Evolutionary conservation across 2,888 invertebrate species (phyloP), one percentile per base, ranked within the genome.

Genomic region (Apodemia duryi): DNA sequence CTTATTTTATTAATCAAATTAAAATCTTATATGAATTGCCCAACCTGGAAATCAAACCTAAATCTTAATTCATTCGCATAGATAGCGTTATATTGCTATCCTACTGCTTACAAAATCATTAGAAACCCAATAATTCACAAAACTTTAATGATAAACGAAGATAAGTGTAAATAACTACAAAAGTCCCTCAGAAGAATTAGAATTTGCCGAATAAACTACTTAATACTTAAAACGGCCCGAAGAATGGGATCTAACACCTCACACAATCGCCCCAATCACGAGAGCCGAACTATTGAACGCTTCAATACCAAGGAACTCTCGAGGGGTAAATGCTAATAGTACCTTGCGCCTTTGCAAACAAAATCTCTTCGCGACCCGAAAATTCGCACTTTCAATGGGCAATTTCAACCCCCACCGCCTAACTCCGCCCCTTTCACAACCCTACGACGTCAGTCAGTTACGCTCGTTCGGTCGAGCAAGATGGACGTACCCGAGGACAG

Each of bases 361-460:
- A 88, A 90, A 89, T 89, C 90, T 88, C 88, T 86, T 84, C 86
- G 86, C 86, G 85, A 85, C 87, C 88, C 89, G 88, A 85, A 89
- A 89, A 84, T 88, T 89, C 88, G 87, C 89, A 88, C 89, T 87
- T 86, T 85, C 83, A 93, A 92, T 92, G 92, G 90, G 88, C 84
- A 86, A 88, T 86, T 85, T 84, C 75, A 82, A 54, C 83, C 80
- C 85, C 86, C 88, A 68, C 68, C 66, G 62, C 43, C 11, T 46
- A 43, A 73, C 72, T 72, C 82, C 73, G 81, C 85, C 75, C 83
- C 84, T 82, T 70, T 66, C 67, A 61, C 71, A 66, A 67, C 83
- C 79, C 85, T 85, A 61, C 4, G 13, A 13, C 46, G 46, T 62
- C 76, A 46, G 46, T 73, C 85, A 88, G 89, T 90, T 72, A 70